phyloP scores from a whole-genome alignment of 2,888 invertebrate genomes.

The Fragum sueziense region DNA sequence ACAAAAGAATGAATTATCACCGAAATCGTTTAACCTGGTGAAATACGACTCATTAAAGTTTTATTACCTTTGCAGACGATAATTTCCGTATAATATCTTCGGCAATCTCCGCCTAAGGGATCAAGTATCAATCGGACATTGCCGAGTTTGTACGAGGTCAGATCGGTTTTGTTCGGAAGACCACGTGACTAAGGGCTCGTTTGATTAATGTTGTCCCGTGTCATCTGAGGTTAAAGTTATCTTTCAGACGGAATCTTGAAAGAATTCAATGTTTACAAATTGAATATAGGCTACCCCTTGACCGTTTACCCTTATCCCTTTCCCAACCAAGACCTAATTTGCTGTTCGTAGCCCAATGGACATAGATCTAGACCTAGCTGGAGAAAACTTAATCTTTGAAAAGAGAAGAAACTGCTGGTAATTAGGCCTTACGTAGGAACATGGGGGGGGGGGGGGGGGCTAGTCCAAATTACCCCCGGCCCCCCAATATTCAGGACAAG shows the following conservation, averaged over 20 bases:
- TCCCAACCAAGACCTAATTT: too few species aligned
- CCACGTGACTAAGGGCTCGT: not conserved
- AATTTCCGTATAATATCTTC: not conserved
- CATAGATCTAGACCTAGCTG: too few species aligned
- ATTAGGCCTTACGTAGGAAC: too few species aligned
- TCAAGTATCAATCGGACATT: not conserved
- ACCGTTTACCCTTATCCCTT: too few species aligned
- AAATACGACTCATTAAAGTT: not conserved
- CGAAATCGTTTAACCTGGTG: not conserved
- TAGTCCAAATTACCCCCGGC: too few species aligned
- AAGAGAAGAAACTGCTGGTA: too few species aligned
- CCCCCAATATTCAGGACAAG: too few species aligned
- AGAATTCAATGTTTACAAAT: too few species aligned
- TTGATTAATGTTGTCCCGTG: not conserved
- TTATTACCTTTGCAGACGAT: not conserved
- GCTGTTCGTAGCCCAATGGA: too few species aligned
- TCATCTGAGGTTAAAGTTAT: not conserved
- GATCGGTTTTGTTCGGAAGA: not conserved
- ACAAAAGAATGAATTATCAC: not conserved
- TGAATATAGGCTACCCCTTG: too few species aligned
- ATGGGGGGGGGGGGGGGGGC: too few species aligned
- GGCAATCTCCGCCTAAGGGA: not conserved
- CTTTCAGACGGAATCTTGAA: not conserved
- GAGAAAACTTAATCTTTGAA: too few species aligned
- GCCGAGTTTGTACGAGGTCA: not conserved